Evolutionary conservation across 2,888 invertebrate species (phyloP).

Genomic region (Diarsia rubi): DNA sequence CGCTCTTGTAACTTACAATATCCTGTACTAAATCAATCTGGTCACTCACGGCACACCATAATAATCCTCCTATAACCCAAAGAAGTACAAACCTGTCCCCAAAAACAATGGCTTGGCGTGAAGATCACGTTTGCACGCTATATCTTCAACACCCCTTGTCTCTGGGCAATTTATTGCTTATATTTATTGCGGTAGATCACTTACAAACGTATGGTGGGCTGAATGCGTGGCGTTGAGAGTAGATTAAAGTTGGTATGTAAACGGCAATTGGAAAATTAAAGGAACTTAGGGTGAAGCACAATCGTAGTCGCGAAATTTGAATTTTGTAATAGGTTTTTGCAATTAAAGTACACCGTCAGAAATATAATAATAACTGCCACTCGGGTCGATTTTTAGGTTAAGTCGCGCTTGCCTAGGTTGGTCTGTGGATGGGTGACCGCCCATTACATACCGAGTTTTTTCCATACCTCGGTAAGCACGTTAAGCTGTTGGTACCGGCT

Average conservation of each 20-base stretch:
- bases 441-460: too few species aligned
- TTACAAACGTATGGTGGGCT: constrained; percentile 23
- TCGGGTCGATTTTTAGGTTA: too few species aligned
- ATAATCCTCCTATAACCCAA: neutral
- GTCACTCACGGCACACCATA: neutral
- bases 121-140: constrained; percentile 38
- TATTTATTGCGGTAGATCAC: constrained; percentile 41
- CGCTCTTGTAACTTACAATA: neutral
- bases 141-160: constrained; percentile 36
- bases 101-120: constrained; percentile 33
- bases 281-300: neutral
- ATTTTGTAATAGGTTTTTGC: too few species aligned
- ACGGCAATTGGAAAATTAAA: constrained; percentile 4
- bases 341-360: too few species aligned
- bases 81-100: constrained; percentile 21
- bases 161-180: constrained; percentile 32
- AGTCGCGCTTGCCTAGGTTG: too few species aligned
- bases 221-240: neutral
- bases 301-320: too few species aligned
- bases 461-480: too few species aligned
- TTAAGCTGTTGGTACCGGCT: too few species aligned
- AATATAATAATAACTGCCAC: too few species aligned
- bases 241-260: neutral
- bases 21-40: neutral
- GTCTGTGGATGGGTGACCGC: too few species aligned